Evolutionary conservation across 2,113 vertebrate species (phyloP), one percentile per base, ranked within the genome.

Genomic region (Hyperopisus bebe): DNA sequence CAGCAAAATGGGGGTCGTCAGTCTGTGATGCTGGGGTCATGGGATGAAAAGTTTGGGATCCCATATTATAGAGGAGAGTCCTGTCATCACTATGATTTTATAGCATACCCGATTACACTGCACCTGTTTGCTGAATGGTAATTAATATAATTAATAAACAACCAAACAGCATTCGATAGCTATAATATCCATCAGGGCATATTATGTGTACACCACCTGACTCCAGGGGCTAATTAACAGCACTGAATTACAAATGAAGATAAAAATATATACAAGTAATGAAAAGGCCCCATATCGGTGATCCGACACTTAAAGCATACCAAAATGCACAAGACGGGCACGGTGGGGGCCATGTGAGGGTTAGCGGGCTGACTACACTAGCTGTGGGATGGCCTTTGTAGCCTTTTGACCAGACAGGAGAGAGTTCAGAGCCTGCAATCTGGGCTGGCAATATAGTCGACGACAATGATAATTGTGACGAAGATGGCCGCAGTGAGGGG

Each of bases 171-270:
- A 89, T 91, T 58, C 17, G 48, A 55, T 66, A 84, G 70, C 55
- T 83, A 83, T 89, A 46, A 87, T 74, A 91, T 91, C 86, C 85
- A 82, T 89, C 58, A 47, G 35, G 66, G 91, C 77, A 89, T 90
- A 87, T 90, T 89, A 90, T 90, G 31, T 66, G 0, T 0, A 1
- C 3, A 11, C 58, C 31, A 47, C 66, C 70, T n/a, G 58, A 66
- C 58, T 4, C n/a, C n/a, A 10, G 58, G 58, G n/a, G 70, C 39
- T 74, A 13, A 74, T 74, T 74, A 91, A 88, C 70, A 90, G 90
- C 74, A 55, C 90, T 90, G n/a, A 39, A 88, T 88, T 91, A 88
- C 88, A 19, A 50, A 35, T 48, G 50, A 19, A 5, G 55, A 89
- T 70, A 35, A 87, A 83, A 83, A 92, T 88, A 66, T 31, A 88